phyloP scores from a whole-genome alignment of 1,140 invertebrate genomes.

The Procambarus clarkii region DNA sequence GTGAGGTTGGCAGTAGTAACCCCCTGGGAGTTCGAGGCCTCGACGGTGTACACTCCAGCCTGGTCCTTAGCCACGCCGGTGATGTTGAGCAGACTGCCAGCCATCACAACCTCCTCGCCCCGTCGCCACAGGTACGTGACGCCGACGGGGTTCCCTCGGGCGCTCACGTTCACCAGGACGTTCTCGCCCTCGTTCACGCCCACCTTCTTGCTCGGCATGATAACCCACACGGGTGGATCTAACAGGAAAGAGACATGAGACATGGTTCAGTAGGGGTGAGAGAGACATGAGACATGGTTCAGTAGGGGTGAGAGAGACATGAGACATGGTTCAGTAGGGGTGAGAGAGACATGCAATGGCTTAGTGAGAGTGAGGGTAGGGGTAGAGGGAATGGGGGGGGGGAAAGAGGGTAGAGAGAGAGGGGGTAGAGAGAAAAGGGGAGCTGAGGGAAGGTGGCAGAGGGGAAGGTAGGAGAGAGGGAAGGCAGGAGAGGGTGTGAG shows the following conservation, averaged over 20 bases:
- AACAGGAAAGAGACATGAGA: neutral
- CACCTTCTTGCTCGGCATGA: conserved; percentile 74
- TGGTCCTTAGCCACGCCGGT: conserved; percentile 81
- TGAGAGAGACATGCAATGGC: neutral
- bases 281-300: neutral
- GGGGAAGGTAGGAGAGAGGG: too few species aligned
- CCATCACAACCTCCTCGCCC: conserved; percentile 85
- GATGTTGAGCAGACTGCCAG: conserved; percentile 89
- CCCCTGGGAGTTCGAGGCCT: conserved; percentile 80
- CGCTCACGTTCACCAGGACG: conserved; percentile 85
- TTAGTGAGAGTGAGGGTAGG: neutral
- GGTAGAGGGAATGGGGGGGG: neutral
- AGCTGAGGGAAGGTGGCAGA: too few species aligned
- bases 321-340: neutral
- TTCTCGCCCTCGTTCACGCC: conserved; percentile 89
- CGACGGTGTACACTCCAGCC: conserved; percentile 84
- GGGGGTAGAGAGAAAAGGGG: too few species aligned
- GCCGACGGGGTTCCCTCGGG: conserved; percentile 88
- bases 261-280: neutral
- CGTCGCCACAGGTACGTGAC: conserved; percentile 92
- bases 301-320: neutral
- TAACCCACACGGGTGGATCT: conserved; percentile 46
- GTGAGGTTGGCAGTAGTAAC: conserved; percentile 85
- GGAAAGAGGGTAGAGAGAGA: too few species aligned
- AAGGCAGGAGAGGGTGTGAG: too few species aligned